Percentiles rank a stretch among this genome's conserved stretches.
phyloP scores from a whole-genome alignment of 2,113 vertebrate genomes.

The Chaetodon auriga region DNA sequence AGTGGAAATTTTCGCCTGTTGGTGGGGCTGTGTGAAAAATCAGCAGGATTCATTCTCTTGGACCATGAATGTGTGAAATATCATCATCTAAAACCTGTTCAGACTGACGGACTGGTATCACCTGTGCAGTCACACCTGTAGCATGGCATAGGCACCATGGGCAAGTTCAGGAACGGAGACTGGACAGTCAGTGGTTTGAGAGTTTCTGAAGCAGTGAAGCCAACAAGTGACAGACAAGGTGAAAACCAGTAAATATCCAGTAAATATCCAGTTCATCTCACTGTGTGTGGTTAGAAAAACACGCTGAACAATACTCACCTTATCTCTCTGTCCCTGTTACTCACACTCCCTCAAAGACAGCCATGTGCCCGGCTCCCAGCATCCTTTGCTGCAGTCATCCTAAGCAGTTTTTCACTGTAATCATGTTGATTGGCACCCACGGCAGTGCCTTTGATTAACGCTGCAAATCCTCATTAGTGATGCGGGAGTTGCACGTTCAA shows the following conservation, averaged over 20 bases:
- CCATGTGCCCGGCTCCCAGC: constrained; percentile 30
- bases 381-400: constrained; percentile 45
- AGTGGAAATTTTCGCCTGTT: no score
- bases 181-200: neutral
- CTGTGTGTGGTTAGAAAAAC: neutral
- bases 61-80: no score
- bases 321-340: neutral
- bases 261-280: neutral
- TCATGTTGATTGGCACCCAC: constrained; percentile 62
- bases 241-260: neutral
- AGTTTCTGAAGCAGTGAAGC: neutral
- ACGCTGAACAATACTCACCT: neutral
- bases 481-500: constrained; percentile 13
- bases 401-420: constrained; percentile 48
- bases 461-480: constrained; percentile 63
- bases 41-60: no score
- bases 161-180: no score
- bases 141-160: no score
- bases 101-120: no score
- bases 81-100: no score
- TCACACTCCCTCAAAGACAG: neutral
- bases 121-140: no score
- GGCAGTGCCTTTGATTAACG: constrained; percentile 57
- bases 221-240: neutral
- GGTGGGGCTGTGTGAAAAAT: no score